Base-by-base conservation (phyloP, 2,888 invertebrate genomes). In the Pycnomerus fuliginosus region DNA sequence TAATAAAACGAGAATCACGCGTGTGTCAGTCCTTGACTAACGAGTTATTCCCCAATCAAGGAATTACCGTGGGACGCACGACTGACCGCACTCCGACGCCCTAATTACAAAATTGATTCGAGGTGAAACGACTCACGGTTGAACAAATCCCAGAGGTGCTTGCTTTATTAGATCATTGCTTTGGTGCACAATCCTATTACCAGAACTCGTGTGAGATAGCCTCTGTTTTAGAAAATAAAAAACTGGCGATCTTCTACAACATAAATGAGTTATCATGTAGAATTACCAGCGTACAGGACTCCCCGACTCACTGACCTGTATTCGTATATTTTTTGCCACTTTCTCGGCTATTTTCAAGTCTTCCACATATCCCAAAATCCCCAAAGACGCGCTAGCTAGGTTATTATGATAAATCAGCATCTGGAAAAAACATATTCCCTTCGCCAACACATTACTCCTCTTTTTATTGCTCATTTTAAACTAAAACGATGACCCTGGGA, bases 61-160 rank as follows among this genome's bases (percentile, higher is more conserved):
- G 61, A 60, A 60, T 58, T 51, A 55, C 53, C 57, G 47, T 49
- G 60, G 60, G 61, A 61, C 60, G 59, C 59, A 60, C 62, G 60
- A 61, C 56, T 60, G 62, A 58, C 63, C 64, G 60, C 58, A 62
- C 61, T 52, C 56, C 48, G 42, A 46, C 46, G 58, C 56, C 60
- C 64, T 66, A 67, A 67, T 67, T 67, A 66, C 64, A 62, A 65
- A 66, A 67, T 67, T 67, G 66, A 67, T 67, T 66, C 59, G 67
- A 65, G 64, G 66, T 65, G 63, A 65, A 66, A 62, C 66, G 63
- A 65, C 62, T 62, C 62, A 62, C 62, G 63, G 58, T 59, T 56
- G 62, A 60, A 57, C 61, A 60, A 65, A 56, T 65, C 65, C 67
- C 65, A 52, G 53, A 56, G 64, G 65, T 62, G 62, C 52, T 46